Evolutionary conservation across 2,797 vertebrate genomes (phyloP), one percentile per base, ranked within the genome.

Genomic region (Sphenopsis melanotis): DNA sequence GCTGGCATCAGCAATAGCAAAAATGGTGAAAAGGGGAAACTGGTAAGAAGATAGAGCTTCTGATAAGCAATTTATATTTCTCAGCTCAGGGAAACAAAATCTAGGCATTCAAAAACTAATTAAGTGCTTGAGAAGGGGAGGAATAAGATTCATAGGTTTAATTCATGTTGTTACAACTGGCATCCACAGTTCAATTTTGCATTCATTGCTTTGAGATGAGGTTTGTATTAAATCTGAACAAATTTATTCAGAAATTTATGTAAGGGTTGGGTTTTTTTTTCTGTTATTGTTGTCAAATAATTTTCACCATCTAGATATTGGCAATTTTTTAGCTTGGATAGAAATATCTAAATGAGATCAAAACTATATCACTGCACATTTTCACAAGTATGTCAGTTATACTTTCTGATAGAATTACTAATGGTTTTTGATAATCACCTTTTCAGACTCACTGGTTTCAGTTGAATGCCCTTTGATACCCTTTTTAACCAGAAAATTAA

Each of bases 211-310:
- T 92, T 94, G 72, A 78, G 61, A 81, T 81, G 57, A 89, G 32
- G 6, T 59, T 30, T 93, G 3, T 81, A 83, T 89, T 80, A 92
- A 82, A 80, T 71, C 52, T 65, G 39, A 89, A 23, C 50, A 76
- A 60, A 93, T 75, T 60, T 94, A 83, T 96, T 93, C 65, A 78
- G 52, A 89, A 78, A 78, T 77, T 59, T 76, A 77, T 39, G 42
- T 78, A 77, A 72, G 23, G n/a, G 2, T 36, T 3, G 2, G 46
- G 44, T n/a, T 14, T 27, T 47, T 30, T 21, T 39, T 30, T n/a
- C 3, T 49, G 61, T 72, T 80, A 49, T 30, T 56, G 12, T 50
- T 84, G 27, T 47, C 47, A 78, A 34, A 87, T 72, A 86, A 85
- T 56, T 47, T 66, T 56, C 15, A 68, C 7, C 34, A 39, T 74